Evolutionary conservation across 2,113 vertebrate genomes (phyloP), one percentile per base, ranked within the genome.

Genomic region (Mungos mungo): DNA sequence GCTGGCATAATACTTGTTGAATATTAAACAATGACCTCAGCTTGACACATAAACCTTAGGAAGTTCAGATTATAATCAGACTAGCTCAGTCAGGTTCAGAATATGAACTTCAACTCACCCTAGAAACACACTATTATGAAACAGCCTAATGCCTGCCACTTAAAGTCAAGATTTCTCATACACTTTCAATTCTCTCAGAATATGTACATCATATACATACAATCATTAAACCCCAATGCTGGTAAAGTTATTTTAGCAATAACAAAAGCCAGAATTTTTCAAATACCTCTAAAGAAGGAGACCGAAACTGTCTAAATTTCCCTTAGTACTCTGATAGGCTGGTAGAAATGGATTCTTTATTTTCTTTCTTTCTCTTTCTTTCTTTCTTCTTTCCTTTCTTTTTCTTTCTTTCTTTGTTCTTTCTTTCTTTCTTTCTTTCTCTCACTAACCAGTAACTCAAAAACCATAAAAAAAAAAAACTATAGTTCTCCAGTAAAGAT

Each of bases 11-110:
- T 89, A 60, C 23, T 90, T 54, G 68, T 77, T 96, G 21, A 97
- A 95, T 65, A 88, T 96, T 97, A 97, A 90, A 87, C 81, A 90
- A 52, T 25, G 38, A 83, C 15, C 89, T 71, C 52, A 45, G 4
- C 4, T 71, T 63, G 35, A 12, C 35, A 68, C n/a, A 38, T 83
- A 29, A 90, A 93, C 68, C 2, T 87, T 60, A 72, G 19, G 23
- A 72, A 79, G 88, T 60, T 96, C 69, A 87, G 31, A 21, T 14
- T 76, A 72, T 90, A 88, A 81, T 16, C 45, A 33, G 41, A n/a
- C 50, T 74, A 90, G n/a, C 77, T 25, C 68, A 92, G 45, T 8
- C 18, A 87, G 54, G 38, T 23, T 15, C 18, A 94, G 80, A 80
- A 81, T 33, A 84, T 35, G 38, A 85, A 89, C 41, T 76, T 76